Percentiles rank a stretch among this genome's conserved stretches.
Conservation (phyloP, 2,113 vertebrate species). For the Emydura subglobosa region DNA sequence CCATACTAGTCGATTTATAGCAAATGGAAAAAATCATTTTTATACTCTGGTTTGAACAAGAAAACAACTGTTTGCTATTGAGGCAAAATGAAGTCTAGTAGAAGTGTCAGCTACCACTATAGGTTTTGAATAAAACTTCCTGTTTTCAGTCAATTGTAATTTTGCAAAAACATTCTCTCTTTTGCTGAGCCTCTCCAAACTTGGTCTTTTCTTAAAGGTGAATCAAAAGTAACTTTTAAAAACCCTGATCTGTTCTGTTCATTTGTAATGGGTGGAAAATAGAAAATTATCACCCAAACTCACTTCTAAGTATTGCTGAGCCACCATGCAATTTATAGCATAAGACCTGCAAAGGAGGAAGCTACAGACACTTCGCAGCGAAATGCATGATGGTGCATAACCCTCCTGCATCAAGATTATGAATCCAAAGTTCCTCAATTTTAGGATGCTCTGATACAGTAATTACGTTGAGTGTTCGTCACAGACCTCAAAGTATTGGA, state of each 20-base stretch:
- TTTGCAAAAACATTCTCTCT: background rate
- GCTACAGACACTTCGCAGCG: fast-evolving
- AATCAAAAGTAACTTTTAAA: background rate
- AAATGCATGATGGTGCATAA: background rate
- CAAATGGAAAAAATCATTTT: constrained; percentile 62
- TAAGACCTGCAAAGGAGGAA: background rate
- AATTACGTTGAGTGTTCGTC: background rate
- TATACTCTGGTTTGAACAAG: constrained; percentile 47
- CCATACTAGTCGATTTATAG: constrained; percentile 33
- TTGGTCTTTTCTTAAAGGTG: background rate
- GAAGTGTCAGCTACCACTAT: background rate
- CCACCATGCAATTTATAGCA: background rate
- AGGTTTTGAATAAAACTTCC: background rate
- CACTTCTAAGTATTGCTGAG: background rate
- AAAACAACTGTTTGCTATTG: constrained; percentile 38
- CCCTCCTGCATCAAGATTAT: background rate
- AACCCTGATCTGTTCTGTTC: background rate
- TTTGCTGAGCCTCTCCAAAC: background rate
- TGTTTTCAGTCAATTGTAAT: background rate
- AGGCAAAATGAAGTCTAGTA: constrained; percentile 32
- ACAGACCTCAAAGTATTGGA: fast-evolving
- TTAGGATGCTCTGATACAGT: background rate
- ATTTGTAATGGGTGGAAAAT: background rate
- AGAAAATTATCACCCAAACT: fast-evolving
- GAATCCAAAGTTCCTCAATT: background rate